Evolutionary conservation across 2,113 vertebrate species (phyloP).

Genomic region (Hyperoodon ampullatus): DNA sequence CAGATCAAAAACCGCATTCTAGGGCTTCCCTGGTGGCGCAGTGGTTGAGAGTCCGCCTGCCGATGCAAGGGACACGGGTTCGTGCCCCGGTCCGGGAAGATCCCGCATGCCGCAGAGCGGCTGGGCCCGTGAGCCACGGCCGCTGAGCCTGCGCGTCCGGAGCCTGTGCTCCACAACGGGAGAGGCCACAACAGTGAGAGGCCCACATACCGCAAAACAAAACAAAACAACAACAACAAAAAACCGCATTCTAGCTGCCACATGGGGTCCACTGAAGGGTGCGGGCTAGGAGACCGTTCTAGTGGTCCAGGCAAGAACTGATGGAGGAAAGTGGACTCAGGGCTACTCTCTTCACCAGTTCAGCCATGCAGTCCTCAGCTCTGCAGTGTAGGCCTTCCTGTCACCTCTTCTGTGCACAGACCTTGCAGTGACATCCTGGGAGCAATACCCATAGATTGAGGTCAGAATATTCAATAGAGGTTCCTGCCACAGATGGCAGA

Average conservation of each 20-base stretch:
- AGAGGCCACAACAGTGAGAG: too few species aligned
- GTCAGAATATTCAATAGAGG: conserved; percentile 65
- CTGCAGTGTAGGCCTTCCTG: background rate
- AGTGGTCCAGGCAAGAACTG: background rate
- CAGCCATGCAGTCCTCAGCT: background rate
- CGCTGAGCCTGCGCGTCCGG: too few species aligned
- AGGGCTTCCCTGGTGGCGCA: background rate
- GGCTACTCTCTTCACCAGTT: background rate
- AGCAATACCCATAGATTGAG: conserved; percentile 48
- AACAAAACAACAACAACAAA: too few species aligned
- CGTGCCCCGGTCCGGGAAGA: too few species aligned
- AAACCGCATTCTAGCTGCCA: background rate
- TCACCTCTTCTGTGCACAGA: background rate
- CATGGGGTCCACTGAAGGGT: accelerated
- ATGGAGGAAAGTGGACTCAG: background rate
- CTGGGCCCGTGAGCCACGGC: too few species aligned
- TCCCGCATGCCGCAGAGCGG: too few species aligned
- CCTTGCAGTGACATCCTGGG: conserved; percentile 40
- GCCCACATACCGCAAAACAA: too few species aligned
- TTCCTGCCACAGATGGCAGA: conserved; percentile 19
- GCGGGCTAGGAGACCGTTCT: background rate
- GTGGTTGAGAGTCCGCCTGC: too few species aligned
- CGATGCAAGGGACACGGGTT: too few species aligned
- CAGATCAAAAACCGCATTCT: background rate
- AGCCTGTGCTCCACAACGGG: too few species aligned